Base-by-base conservation (phyloP, 2,797 vertebrate genomes). In the Sebastes goodei region DNA sequence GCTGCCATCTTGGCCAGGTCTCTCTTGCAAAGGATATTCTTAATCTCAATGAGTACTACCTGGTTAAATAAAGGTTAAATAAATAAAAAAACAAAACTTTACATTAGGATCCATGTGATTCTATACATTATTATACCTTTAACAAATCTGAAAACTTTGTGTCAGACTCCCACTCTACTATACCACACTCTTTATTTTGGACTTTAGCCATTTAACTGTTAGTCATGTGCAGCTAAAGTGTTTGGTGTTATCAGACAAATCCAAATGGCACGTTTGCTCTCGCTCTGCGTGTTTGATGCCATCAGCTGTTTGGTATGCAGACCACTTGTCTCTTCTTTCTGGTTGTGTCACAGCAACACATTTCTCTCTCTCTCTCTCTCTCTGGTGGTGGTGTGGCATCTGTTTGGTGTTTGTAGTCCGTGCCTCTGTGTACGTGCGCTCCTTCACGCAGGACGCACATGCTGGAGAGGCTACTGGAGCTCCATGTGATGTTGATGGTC, bases 391-490 rank as follows among this genome's bases (percentile, higher is more conserved):
- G 49, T 61, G 56, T 71, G 61, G 42, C 29, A 53, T 83, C 7
- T 63, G 76, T 65, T 66, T 29, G 29, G 38, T 66, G 79, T 62
- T 38, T 76, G 53, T 23, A 29, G 21, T 61, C 2, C 35, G 53
- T 17, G 27, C 11, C 30, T 9, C 49, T 52, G 3, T 21, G n/a
- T 80, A 90, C 91, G 74, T 92, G 90, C 77, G 53, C 65, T 21
- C 11, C 61, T 2, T 42, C 88, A 89, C 78, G 61, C 7, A n/a
- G 17, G 49, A 52, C 49, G 2, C 20, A n/a, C 77, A 69, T 7
- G 11, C 6, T 33, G 29, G n/a, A 17, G 52, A 7, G 8, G 9
- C 49, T 14, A 2, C 6, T 6, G 65, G 1, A 7, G 67, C 27
- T 20, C 25, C 9, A 14, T 21, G 5, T 64, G 23, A 3, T 49